Evolutionary conservation across 1,140 invertebrate genomes (phyloP).

Genomic region (Thalassaphorura encarpata): DNA sequence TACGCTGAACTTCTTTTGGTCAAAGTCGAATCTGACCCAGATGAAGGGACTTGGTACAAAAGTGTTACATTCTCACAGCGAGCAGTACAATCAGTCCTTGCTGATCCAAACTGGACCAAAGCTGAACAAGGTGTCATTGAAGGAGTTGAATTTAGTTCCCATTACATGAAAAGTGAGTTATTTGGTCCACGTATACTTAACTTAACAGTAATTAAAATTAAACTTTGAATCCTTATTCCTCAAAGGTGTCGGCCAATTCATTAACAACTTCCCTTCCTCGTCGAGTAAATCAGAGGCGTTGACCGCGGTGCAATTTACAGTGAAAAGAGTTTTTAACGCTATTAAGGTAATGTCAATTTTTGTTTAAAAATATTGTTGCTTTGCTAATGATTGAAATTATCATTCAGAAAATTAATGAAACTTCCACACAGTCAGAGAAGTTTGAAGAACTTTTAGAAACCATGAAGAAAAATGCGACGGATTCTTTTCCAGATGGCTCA

Average conservation of each 20-base stretch:
- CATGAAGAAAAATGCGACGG: no score
- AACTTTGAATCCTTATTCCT: not conserved
- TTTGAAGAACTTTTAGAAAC: no score
- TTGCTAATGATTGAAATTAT: no score
- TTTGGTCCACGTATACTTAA: no score
- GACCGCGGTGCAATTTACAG: not conserved
- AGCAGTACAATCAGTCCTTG: not conserved
- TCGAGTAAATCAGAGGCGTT: no score
- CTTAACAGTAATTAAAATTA: no score
- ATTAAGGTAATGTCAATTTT: conserved; percentile 5
- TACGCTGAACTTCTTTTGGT: conserved; percentile 52
- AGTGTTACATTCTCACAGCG: not conserved
- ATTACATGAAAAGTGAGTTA: conserved; percentile 7
- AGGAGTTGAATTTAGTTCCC: not conserved
- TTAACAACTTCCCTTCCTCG: no score
- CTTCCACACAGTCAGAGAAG: no score
- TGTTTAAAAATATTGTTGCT: no score
- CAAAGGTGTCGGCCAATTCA: no score
- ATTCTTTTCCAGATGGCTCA: no score
- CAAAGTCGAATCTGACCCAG: not conserved
- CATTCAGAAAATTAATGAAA: no score
- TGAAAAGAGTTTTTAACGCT: not conserved
- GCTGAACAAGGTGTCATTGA: not conserved
- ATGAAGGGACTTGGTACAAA: not conserved
- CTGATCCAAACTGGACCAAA: not conserved